Evolutionary conservation across 1,140 invertebrate species (phyloP), one percentile per base, ranked within the genome.

Genomic region (Heterodera schachtii): DNA sequence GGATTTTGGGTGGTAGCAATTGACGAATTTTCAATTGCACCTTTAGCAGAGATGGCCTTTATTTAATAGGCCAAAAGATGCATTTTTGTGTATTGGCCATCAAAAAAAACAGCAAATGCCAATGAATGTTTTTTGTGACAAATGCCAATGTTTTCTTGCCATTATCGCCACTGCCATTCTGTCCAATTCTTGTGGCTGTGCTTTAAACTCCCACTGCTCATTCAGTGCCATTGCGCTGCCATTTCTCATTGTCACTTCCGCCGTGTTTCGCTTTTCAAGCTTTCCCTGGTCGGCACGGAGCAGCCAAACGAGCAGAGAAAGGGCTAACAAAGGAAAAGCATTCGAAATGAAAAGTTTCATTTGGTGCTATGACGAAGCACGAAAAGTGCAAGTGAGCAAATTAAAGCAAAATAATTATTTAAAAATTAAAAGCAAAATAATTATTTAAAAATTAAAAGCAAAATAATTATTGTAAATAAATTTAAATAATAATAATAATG

Each of bases 221-320:
- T 78, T 64, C 11, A 78, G 70, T 8, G 70, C 64, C 31, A 47
- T 21, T 3, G 77, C 41, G 19, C 19, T 44, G 11, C 49, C 69
- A 66, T 8, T n/a, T 69, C 9, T 64, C 9, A 11, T 43, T 3
- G 11, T 21, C 19, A 78, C 60, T 31, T 71, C 11, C 31, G 69
- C 41, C 69, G 69, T 46, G 9, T 19, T 71, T 11, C 19, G 77
- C 11, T 69, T 69, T 16, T 64, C 64, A 78, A 70, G 77, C 60
- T 7, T 46, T 13, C 57, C 57, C n/a, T n/a, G 75, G n/a, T 66
- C 57, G 66, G 47, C 77, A 41, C 77, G 77, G 13, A 78, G 77
- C 11, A 78, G 70, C 77, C 77, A 78, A 64, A 70, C 77, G 31
- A 69, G 21, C 43, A 78, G 66, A 78, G 49, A 78, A 43, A 64